Evolutionary conservation across 1,140 invertebrate genomes (phyloP).

Genomic region (Sycophaga agraensis): DNA sequence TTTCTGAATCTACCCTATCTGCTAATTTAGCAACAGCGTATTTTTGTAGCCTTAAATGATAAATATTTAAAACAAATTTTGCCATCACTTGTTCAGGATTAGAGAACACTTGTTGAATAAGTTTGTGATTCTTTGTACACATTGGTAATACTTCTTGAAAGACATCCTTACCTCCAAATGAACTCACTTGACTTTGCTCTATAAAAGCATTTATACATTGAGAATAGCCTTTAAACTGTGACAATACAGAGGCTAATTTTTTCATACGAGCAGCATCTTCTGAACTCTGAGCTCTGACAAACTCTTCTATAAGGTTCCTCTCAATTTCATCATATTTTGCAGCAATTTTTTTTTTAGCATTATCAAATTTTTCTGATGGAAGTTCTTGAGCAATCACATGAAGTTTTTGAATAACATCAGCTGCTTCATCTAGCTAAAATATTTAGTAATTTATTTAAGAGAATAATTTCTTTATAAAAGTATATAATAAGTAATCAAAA

Average conservation of each 20-base stretch:
- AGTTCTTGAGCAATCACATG: constrained; percentile 95
- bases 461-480: not conserved
- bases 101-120: constrained; percentile 92
- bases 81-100: constrained; percentile 97
- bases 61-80: constrained; percentile 96
- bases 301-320: constrained; percentile 90
- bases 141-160: constrained; percentile 89
- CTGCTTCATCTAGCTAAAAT: constrained; percentile 90
- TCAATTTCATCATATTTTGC: constrained; percentile 97
- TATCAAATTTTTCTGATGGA: constrained; percentile 82
- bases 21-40: constrained; percentile 78
- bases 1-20: constrained; percentile 79
- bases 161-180: constrained; percentile 79
- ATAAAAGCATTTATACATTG: constrained; percentile 97
- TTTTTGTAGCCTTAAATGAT: constrained; percentile 88
- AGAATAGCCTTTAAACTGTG: constrained; percentile 95
- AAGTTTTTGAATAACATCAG: constrained; percentile 98
- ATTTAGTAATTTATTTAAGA: no score
- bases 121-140: constrained; percentile 84
- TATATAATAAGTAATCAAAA: no score
- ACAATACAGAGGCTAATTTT: constrained; percentile 86
- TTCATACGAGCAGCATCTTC: constrained; percentile 90
- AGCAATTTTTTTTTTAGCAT: constrained; percentile 86
- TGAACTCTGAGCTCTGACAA: constrained; percentile 81
- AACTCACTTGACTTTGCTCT: constrained; percentile 89